Conservation (phyloP, 2,888 invertebrate species). For the Apomyelois bistriatella region DNA sequence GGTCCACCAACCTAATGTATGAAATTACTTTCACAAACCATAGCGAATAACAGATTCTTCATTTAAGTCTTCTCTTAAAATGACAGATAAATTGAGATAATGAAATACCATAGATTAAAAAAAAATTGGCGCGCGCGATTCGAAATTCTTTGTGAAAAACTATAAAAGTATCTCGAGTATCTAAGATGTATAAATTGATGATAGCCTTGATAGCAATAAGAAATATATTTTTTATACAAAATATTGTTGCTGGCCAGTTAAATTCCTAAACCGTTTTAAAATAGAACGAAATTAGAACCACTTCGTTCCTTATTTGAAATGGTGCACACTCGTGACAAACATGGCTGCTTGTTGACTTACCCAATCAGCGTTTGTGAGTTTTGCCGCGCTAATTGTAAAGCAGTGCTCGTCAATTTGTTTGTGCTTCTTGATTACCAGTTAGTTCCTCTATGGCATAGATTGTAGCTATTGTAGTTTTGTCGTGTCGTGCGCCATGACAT, state of each 20-base stretch:
- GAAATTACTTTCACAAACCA: too few relatives aligned
- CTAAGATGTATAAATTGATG: too few relatives aligned
- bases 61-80: too few relatives aligned
- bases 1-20: not conserved
- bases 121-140: too few relatives aligned
- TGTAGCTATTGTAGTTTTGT: not conserved
- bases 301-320: conserved; percentile 3
- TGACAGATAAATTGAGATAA: too few relatives aligned
- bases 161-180: too few relatives aligned
- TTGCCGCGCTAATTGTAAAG: conserved; percentile 8
- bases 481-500: too few relatives aligned
- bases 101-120: too few relatives aligned
- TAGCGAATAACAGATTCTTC: too few relatives aligned
- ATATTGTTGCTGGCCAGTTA: not conserved
- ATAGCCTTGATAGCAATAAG: too few relatives aligned
- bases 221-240: too few relatives aligned
- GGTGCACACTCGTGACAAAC: not conserved
- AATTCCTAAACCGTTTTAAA: not conserved
- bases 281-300: not conserved
- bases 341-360: not conserved
- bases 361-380: conserved; percentile 5
- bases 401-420: not conserved
- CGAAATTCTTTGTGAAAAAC: too few relatives aligned
- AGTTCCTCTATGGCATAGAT: not conserved
- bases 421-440: not conserved